Percentiles rank a stretch among this genome's conserved stretches.
Evolutionary conservation across 2,797 vertebrate genomes (phyloP).

Genomic region (Phataginus tetradactyla): DNA sequence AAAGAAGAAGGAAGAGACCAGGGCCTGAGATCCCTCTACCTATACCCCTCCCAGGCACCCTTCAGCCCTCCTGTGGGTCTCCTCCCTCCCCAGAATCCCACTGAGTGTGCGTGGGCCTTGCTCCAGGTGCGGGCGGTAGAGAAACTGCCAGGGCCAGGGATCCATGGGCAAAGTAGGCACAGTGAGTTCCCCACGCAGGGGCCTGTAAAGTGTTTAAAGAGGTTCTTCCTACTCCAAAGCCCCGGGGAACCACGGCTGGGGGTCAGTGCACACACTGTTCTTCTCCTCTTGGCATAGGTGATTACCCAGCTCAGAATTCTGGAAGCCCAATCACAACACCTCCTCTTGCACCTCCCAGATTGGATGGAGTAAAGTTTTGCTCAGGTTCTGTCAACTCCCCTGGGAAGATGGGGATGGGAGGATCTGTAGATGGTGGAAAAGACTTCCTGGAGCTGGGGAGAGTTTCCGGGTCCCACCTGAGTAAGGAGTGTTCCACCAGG

Average conservation of each 20-base stretch:
- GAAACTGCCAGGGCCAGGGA: not conserved
- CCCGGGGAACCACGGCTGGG: not conserved
- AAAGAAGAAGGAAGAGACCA: not conserved
- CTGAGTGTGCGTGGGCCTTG: not conserved
- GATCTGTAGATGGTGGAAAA: not conserved
- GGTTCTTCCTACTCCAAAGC: not conserved
- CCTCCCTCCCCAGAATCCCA: not conserved
- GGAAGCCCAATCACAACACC: not conserved
- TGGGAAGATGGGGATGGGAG: not conserved
- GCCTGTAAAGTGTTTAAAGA: not conserved
- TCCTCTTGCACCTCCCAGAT: not conserved
- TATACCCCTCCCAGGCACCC: not conserved
- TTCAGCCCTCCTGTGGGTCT: not conserved
- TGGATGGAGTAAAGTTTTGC: not conserved
- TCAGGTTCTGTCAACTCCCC: not conserved
- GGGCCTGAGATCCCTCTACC: not conserved
- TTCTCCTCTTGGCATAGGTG: not conserved
- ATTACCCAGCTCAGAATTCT: not conserved
- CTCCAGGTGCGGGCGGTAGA: not conserved
- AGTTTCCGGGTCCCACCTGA: not conserved
- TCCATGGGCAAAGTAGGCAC: not conserved
- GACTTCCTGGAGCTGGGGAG: not conserved
- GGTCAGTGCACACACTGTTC: not conserved
- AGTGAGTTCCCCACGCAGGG: not conserved
- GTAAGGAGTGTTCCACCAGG: not conserved